Conservation (phyloP, 92 coral and sea anemone species). For the Phymanthus crucifer region DNA sequence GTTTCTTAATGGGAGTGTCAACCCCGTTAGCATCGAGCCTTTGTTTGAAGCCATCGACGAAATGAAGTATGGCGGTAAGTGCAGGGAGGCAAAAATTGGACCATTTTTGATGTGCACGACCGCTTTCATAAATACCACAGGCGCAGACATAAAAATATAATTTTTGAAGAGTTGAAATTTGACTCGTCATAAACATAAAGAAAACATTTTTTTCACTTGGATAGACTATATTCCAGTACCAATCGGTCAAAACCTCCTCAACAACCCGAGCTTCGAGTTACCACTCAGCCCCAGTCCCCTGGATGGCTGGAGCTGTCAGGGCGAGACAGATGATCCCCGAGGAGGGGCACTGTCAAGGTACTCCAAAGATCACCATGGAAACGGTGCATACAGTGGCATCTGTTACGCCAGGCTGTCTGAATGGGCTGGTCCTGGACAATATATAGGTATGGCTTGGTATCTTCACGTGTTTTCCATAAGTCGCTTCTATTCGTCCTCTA, state of each 20-base stretch:
- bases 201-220: not conserved
- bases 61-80: conserved; percentile 65
- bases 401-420: conserved; percentile 79
- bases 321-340: conserved; percentile 87
- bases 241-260: conserved; percentile 60
- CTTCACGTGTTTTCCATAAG: too few species aligned
- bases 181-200: not conserved
- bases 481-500: too few species aligned
- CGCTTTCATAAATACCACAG: too few species aligned
- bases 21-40: conserved; percentile 57
- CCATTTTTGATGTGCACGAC: too few species aligned
- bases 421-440: conserved; percentile 97
- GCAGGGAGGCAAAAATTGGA: too few species aligned
- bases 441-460: conserved; percentile 55
- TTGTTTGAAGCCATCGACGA: conserved; percentile 62
- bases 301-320: conserved; percentile 86
- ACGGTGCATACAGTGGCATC: conserved; percentile 71
- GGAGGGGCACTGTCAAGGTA: conserved; percentile 79
- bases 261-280: conserved; percentile 82
- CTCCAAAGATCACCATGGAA: conserved; percentile 40
- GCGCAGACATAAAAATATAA: too few species aligned
- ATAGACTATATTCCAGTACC: conserved; percentile 57
- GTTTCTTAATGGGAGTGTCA: conserved; percentile 46
- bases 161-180: not conserved
- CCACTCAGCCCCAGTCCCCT: conserved; percentile 55